These are phyloP conservation scores for Cydia strobilella DNA, from an alignment of 1,140 invertebrate genomes.

Conservation along the genomic window DNA sequence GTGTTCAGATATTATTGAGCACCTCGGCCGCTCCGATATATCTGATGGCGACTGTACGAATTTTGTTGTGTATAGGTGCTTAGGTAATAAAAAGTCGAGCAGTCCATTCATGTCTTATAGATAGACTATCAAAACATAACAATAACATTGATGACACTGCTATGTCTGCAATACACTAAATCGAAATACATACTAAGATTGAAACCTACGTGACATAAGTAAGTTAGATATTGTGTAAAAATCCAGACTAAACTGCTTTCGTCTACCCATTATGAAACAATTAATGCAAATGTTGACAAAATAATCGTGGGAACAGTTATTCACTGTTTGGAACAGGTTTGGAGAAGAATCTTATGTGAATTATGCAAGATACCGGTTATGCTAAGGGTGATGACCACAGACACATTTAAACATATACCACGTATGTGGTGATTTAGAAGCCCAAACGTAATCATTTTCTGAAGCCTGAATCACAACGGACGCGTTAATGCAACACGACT, in stretches of 20 bases:
- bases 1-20: no score
- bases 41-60: no score
- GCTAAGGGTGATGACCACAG: neutral
- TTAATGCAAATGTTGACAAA: constrained; percentile 13
- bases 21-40: no score
- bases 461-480: no score
- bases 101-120: no score
- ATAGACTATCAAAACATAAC: no score
- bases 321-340: neutral
- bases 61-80: no score
- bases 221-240: neutral
- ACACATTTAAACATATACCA: neutral
- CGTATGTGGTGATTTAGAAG: no score
- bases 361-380: constrained; percentile 29
- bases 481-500: no score
- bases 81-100: no score
- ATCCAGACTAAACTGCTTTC: neutral
- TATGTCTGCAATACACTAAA: neutral
- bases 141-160: no score
- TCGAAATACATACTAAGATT: neutral
- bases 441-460: no score
- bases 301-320: constrained; percentile 12
- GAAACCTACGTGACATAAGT: neutral
- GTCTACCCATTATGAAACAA: neutral
- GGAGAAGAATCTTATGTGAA: neutral